Percentiles rank a stretch among this genome's conserved stretches.
Evolutionary conservation across 2,113 vertebrate genomes (phyloP).

Genomic region (Phoenicopterus ruber): DNA sequence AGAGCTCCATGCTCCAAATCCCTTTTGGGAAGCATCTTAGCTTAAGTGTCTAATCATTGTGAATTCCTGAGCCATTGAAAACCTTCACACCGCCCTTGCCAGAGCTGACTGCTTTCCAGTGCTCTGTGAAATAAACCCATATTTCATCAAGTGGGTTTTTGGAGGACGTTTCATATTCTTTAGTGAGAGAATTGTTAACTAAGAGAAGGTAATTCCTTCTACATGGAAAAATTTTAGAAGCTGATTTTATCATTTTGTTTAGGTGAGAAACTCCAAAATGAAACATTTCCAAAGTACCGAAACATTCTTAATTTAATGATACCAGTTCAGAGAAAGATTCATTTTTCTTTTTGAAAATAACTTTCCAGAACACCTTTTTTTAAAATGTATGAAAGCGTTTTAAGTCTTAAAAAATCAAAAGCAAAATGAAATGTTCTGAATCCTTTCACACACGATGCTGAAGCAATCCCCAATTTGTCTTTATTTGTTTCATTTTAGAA

Average conservation of each 20-base stretch:
- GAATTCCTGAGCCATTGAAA: constrained; percentile 14
- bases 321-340: neutral
- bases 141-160: neutral
- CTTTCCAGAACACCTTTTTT: neutral
- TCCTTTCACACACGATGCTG: neutral
- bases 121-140: neutral
- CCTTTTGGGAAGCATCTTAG: constrained; percentile 1
- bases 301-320: neutral
- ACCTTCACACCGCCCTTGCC: neutral
- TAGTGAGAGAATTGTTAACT: neutral
- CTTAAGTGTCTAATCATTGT: neutral
- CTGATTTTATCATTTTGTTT: neutral
- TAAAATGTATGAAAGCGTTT: neutral
- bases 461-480: neutral
- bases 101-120: neutral
- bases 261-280: neutral
- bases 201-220: neutral
- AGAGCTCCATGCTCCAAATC: neutral
- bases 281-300: neutral
- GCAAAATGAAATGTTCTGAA: neutral
- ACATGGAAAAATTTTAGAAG: neutral
- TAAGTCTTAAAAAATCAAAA: neutral
- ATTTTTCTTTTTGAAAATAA: neutral
- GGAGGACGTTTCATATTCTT: neutral
- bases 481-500: neutral